Evolutionary conservation across 2,888 invertebrate species (phyloP).

Genomic region (Ophion ventricosus): DNA sequence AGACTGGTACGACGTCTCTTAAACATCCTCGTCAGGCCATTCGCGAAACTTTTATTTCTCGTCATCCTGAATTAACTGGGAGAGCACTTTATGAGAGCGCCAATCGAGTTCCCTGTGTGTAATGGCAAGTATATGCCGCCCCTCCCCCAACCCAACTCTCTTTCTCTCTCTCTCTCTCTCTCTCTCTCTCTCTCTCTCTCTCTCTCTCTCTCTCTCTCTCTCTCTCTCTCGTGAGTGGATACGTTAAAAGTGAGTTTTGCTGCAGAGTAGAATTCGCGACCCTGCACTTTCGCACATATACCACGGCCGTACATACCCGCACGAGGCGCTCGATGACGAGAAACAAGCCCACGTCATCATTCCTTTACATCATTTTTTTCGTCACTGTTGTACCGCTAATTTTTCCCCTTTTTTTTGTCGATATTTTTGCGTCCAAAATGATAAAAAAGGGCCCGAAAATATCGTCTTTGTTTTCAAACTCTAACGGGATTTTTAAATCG

Average conservation of each 20-base stretch:
- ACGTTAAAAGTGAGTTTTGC: conserved; percentile 28
- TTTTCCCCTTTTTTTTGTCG: neutral
- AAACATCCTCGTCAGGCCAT: conserved; percentile 1
- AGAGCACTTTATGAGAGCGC: conserved; percentile 69
- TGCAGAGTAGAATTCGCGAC: conserved; percentile 35
- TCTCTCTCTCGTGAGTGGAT: conserved; percentile 4
- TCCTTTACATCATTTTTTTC: neutral
- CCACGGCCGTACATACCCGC: neutral
- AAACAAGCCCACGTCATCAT: neutral
- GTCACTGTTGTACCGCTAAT: neutral
- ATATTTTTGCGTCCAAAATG: neutral
- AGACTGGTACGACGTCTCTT: conserved; percentile 42
- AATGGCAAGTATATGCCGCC: neutral
- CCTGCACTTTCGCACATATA: conserved; percentile 10
- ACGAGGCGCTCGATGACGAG: neutral
- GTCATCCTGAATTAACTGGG: conserved; percentile 69
- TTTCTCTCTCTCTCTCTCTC: neutral
- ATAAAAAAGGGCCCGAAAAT: neutral
- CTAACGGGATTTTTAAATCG: neutral
- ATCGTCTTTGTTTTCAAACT: neutral
- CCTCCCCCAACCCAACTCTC: neutral
- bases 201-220: neutral
- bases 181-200: neutral
- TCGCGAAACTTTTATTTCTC: conserved; percentile 65
- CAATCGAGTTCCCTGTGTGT: conserved; percentile 60